Evolutionary conservation across 2,888 invertebrate genomes (phyloP), one percentile per base, ranked within the genome.

Genomic region (Bembecia ichneumoniformis): DNA sequence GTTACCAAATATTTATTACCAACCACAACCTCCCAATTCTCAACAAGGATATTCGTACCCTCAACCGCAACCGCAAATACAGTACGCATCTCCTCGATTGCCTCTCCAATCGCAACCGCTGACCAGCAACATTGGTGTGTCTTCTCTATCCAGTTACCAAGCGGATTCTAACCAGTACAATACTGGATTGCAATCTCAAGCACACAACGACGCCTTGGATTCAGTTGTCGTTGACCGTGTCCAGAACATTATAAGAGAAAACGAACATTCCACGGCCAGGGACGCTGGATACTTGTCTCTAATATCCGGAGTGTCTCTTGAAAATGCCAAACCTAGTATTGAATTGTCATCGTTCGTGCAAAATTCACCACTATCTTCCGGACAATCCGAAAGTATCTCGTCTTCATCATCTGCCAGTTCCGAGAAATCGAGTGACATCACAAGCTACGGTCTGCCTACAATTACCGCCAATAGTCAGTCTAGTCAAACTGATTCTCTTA

Each of bases 271-370:
- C 4, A 68, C 75, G n/a, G 86, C 86, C 0, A 77, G 67, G 48
- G 69, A 76, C 35, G 71, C 77, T 14, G 87, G 87, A 35, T 84
- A 82, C 51, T 58, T 64, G 20, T 86, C 86, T 0, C 55, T 83
- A 15, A 81, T 87, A 11, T 82, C 86, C 3, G 84, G 86, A 17
- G 79, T 87, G 15, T 74, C 82, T 11, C 61, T 86, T 4, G 84
- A 75, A 55, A 76, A 73, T 49, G 84, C 77, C 1, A 73, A 68
- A 52, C 86, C 86, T 0, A 87, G 87, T 53, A 62, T 84, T n/a
- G 87, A 87, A 60, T 57, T 87, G 48, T 68, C 79, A 3, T 84
- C 87, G 0, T 87, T 86, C 51, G 71, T 77, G 1, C 83, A 87
- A n/a, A 74, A 67, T 35, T 77, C 82, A 2, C 78, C 76, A 9